Conservation (phyloP, 2,797 vertebrate species). For the Allochrocebus solatus region DNA sequence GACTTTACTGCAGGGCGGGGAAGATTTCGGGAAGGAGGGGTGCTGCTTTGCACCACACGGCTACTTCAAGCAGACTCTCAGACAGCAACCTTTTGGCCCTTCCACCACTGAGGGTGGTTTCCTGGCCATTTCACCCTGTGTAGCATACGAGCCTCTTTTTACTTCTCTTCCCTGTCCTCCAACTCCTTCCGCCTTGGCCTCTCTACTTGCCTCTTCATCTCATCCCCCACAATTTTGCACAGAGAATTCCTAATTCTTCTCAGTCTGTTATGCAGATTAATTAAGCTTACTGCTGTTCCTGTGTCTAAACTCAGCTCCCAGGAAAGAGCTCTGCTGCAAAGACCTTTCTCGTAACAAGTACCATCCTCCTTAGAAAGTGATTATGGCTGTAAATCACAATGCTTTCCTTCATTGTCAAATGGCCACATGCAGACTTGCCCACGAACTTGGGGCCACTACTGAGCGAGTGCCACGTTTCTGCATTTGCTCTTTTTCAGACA, state of each 20-base stretch:
- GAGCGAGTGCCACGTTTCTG: fast-evolving
- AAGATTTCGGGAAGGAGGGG: fast-evolving
- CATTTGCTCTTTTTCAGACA: background rate
- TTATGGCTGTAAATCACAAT: background rate
- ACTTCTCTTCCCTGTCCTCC: too few species aligned
- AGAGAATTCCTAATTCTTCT: background rate
- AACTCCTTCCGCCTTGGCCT: background rate
- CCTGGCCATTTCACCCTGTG: background rate
- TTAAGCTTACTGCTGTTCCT: background rate
- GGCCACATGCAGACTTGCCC: background rate
- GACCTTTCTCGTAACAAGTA: background rate
- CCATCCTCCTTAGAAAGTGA: background rate
- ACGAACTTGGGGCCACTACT: fast-evolving
- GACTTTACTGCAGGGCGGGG: background rate
- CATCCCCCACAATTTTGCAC: fast-evolving
- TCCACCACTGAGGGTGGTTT: background rate
- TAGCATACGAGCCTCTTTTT: too few species aligned
- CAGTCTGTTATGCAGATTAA: background rate
- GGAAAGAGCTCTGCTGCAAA: background rate
- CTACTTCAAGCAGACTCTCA: background rate
- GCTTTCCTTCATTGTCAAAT: background rate
- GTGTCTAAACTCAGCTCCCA: background rate
- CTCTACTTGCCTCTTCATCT: background rate
- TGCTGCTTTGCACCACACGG: background rate
- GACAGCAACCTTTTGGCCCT: background rate